Evolutionary conservation across 2,797 vertebrate genomes (phyloP), one percentile per base, ranked within the genome.

Genomic region (Megalops cyprinoides): DNA sequence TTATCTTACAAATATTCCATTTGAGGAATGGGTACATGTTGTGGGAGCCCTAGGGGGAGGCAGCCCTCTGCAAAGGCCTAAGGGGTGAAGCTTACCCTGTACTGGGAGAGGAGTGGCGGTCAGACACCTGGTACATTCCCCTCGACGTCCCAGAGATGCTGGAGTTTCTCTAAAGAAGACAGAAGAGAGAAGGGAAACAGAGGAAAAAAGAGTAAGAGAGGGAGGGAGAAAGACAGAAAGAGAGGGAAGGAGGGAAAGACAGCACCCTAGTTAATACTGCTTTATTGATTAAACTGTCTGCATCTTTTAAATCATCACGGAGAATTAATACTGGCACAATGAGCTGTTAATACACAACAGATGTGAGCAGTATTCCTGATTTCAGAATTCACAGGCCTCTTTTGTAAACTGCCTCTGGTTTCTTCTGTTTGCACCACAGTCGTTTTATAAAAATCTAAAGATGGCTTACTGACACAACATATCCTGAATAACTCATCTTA

Each of bases 61-160:
- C 39, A 46, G 25, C 5, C 20, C 9, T 7, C 23, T 15, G n/a
- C 49, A 23, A 48, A 74, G 1, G 44, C 20, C 20, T 6, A 23
- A 74, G 73, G 73, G 20, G 1, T 18, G 14, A 12, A 74, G 88
- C 94, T 86, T 87, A 96, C 95, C 93, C 94, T 39, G 94, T 95
- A 89, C 94, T 95, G 80, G 94, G 94, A 7, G 94, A 95, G 3
- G 94, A 95, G 3, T 92, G 94, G 42, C 93, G 89, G 9, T 95
- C 94, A 0, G 94, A 95, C 74, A 95, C 94, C 85, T 94, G 94
- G 91, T 95, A 94, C 92, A 95, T 93, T 46, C 94, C 95, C 76
- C 94, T 91, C 5, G 94, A 94, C 81, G 90, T 91, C 8, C 94
- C 93, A 37, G 94, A 94, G 83, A 94, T 84, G 85, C 94, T 94